phyloP scores from a whole-genome alignment of 2,797 vertebrate species.

The Arnoldichthys spilopterus region DNA sequence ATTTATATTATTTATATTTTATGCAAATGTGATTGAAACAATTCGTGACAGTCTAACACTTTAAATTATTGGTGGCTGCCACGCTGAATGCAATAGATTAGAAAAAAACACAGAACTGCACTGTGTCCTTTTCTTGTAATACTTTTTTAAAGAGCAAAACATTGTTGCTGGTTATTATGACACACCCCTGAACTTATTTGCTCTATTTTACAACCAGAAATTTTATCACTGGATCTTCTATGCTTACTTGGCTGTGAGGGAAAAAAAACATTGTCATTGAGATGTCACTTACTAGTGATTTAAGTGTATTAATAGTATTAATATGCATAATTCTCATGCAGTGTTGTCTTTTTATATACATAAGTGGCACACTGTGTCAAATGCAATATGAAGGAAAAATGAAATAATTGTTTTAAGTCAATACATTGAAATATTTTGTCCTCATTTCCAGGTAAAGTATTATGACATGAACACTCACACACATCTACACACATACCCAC shows the following conservation, averaged over 20 bases:
- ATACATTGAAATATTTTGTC: conserved; percentile 4
- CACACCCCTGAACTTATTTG: background rate
- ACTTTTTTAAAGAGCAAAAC: background rate
- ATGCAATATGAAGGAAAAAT: background rate
- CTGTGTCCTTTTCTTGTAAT: background rate
- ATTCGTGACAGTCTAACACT: background rate
- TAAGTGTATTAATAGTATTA: conserved; percentile 29
- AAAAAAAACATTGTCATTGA: background rate
- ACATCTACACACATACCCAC: background rate
- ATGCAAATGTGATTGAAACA: conserved; percentile 25
- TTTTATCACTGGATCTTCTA: background rate
- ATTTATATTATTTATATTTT: conserved; percentile 15
- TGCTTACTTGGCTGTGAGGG: background rate
- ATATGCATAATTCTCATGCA: conserved; percentile 7
- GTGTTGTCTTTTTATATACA: conserved; percentile 14
- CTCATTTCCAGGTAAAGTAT: background rate
- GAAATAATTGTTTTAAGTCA: background rate
- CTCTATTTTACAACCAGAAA: background rate
- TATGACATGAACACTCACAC: background rate
- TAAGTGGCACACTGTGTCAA: conserved; percentile 4
- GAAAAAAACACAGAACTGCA: background rate
- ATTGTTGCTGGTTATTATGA: background rate
- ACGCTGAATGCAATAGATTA: background rate
- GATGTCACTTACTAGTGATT: background rate
- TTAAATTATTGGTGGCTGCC: background rate